A percentile compares a stretch with the other conserved stretches of the same genome.
These are phyloP conservation scores for Eidolon helvum DNA, from an alignment of 2,113 vertebrate genomes.

Conservation along the genomic window DNA sequence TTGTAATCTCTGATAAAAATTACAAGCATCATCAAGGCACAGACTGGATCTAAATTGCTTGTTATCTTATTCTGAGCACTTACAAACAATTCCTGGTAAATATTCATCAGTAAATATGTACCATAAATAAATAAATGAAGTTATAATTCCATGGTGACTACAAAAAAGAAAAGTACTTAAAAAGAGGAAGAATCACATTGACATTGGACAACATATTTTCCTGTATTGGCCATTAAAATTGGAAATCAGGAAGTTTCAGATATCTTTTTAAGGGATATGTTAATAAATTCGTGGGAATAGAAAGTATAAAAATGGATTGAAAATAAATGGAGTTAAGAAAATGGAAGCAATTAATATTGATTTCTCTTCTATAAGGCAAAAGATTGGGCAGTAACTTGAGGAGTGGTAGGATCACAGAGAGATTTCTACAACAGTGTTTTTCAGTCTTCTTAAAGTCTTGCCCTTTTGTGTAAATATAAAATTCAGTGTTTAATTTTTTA, in stretches of 20 bases:
- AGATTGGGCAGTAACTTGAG: background rate
- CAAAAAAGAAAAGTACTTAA: background rate
- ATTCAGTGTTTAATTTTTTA: background rate
- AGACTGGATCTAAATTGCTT: background rate
- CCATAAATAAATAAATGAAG: background rate
- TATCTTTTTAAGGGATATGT: background rate
- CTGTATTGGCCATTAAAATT: background rate
- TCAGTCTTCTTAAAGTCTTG: background rate
- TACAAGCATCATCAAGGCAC: background rate
- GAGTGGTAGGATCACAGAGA: background rate
- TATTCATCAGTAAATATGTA: background rate
- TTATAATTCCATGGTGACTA: background rate
- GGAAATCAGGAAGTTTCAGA: background rate
- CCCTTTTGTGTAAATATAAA: background rate
- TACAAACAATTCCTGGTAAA: background rate
- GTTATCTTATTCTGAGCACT: background rate
- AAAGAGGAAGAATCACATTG: background rate
- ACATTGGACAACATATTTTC: background rate
- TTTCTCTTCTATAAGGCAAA: background rate
- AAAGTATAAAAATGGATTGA: background rate
- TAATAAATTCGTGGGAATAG: background rate
- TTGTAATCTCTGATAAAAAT: background rate
- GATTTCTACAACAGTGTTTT: background rate
- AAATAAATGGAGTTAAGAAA: background rate
- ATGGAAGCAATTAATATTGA: background rate